phyloP scores from a whole-genome alignment of 2,113 vertebrate genomes.

The Bubo bubo region DNA sequence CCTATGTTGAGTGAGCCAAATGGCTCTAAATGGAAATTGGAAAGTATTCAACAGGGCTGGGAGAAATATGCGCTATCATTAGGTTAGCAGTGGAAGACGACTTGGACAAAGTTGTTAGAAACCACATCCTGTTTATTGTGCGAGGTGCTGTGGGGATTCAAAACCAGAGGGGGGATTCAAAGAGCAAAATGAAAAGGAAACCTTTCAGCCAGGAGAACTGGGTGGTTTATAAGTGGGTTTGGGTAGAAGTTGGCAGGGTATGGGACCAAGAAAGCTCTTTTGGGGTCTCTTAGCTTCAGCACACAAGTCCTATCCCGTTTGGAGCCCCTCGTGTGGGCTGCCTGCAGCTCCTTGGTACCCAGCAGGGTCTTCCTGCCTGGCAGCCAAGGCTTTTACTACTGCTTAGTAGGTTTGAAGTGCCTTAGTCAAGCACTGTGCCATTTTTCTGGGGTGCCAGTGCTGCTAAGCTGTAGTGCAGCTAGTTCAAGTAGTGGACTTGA shows the following conservation, averaged over 20 bases:
- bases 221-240: background rate
- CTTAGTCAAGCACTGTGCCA: background rate
- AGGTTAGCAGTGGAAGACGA: background rate
- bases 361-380: background rate
- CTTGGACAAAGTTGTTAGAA: background rate
- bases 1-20: slow-evolving; percentile 11
- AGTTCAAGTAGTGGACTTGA: background rate
- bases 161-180: background rate
- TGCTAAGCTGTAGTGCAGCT: background rate
- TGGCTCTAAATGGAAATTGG: slow-evolving; percentile 3
- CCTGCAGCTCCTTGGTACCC: background rate
- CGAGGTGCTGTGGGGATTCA: background rate
- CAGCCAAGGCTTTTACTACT: background rate
- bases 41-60: background rate
- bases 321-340: background rate
- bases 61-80: background rate
- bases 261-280: background rate
- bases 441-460: background rate
- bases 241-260: accelerated
- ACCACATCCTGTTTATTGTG: background rate
- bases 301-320: background rate
- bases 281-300: background rate
- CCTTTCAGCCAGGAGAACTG: background rate
- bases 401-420: background rate
- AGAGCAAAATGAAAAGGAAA: background rate